Percentiles rank a stretch among this genome's conserved stretches.
phyloP scores from a whole-genome alignment of 2,113 vertebrate species.

The Perca fluviatilis region DNA sequence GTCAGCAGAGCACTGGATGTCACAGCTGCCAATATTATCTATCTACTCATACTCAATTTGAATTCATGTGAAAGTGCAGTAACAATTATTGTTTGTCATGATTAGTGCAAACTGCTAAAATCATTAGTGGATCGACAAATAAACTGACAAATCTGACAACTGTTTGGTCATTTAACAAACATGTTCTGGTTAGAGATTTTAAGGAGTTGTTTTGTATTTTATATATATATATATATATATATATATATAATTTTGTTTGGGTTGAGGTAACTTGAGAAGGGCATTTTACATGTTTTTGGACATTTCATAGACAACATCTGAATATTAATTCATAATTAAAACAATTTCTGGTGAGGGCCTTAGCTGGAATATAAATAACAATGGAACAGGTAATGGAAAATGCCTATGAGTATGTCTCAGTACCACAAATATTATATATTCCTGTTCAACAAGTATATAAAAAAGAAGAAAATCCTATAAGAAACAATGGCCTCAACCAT shows the following conservation, averaged over 20 bases:
- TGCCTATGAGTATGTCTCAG: not conserved
- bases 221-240: too few species aligned
- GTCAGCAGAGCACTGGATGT: conserved; percentile 30
- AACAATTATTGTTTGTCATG: not conserved
- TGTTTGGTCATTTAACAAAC: not conserved
- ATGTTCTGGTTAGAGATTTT: not conserved
- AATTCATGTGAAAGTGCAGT: not conserved
- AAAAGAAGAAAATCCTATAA: not conserved
- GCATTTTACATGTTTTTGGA: not conserved
- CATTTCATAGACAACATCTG: not conserved
- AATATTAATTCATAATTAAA: not conserved
- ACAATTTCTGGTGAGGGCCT: not conserved
- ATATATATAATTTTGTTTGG: too few species aligned
- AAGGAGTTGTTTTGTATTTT: not conserved
- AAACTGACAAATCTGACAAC: not conserved
- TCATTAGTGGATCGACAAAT: not conserved
- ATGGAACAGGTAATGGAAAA: not conserved
- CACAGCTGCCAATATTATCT: conserved; percentile 22
- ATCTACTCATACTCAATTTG: not conserved
- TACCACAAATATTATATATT: not conserved
- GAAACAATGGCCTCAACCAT: not conserved
- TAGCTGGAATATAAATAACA: not conserved
- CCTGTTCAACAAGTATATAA: not conserved
- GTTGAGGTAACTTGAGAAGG: not conserved
- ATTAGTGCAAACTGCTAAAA: not conserved